Percentiles rank a stretch among this genome's conserved stretches.
These are phyloP conservation scores for Tyria jacobaeae DNA, from an alignment of 2,888 invertebrate genomes.

Conservation along the genomic window DNA sequence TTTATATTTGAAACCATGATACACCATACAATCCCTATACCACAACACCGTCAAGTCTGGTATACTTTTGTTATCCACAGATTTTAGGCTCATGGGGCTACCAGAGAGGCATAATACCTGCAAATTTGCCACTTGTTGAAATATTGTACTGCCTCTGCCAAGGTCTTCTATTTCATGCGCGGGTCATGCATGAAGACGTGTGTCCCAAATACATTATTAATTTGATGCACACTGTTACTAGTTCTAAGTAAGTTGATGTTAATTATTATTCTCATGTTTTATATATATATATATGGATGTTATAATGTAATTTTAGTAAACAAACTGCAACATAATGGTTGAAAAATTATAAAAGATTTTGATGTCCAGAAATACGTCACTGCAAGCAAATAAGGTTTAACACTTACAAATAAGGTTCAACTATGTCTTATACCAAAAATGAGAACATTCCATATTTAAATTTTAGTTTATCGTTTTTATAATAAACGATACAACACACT, in stretches of 20 bases:
- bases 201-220: slow-evolving; percentile 85
- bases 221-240: slow-evolving; percentile 82
- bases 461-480: not conserved
- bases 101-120: slow-evolving; percentile 73
- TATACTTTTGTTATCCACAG: slow-evolving; percentile 50
- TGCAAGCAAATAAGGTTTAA: no score
- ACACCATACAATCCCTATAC: no score
- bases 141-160: slow-evolving; percentile 84
- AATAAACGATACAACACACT: no score
- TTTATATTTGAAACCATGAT: no score
- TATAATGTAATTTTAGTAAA: no score
- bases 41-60: not conserved
- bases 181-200: slow-evolving; percentile 83
- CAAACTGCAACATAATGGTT: no score
- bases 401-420: no score
- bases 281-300: no score
- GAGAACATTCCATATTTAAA: not conserved
- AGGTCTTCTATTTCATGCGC: slow-evolving; percentile 83
- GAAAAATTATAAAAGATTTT: no score
- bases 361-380: no score
- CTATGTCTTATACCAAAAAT: no score
- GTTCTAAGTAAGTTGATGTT: slow-evolving; percentile 73
- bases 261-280: no score
- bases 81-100: slow-evolving; percentile 78
- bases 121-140: slow-evolving; percentile 75